Evolutionary conservation across 2,888 invertebrate genomes (phyloP).

Genomic region (Dorcus parallelipipedus): DNA sequence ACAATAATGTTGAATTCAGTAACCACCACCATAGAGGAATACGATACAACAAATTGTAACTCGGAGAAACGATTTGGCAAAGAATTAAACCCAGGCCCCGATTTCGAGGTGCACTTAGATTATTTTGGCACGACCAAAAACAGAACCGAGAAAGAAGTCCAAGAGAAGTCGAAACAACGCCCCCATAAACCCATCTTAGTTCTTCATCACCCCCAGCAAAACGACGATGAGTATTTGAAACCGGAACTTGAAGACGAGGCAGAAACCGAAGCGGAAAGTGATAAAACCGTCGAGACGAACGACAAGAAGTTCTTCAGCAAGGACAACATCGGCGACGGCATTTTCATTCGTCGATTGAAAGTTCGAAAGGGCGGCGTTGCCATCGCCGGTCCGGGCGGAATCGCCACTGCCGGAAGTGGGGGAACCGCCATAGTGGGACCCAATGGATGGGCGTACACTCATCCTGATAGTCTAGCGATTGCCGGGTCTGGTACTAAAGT

Average conservation of each 20-base stretch:
- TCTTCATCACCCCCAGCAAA: no score
- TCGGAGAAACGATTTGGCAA: no score
- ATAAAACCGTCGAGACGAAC: constrained; percentile 22
- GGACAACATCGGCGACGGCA: constrained; percentile 56
- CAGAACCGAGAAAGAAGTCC: no score
- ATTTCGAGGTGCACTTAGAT: no score
- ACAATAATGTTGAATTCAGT: no score
- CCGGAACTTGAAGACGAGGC: not conserved
- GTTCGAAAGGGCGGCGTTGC: constrained; percentile 75
- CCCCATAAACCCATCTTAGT: no score
- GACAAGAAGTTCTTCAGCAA: constrained; percentile 40
- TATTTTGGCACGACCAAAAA: no score
- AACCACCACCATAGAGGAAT: no score
- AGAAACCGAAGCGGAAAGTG: not conserved
- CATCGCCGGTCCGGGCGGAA: constrained; percentile 78
- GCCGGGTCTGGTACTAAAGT: constrained; percentile 73
- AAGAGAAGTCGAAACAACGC: no score
- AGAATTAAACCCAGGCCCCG: no score
- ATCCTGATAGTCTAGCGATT: constrained; percentile 71
- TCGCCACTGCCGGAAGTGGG: constrained; percentile 75
- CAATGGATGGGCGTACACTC: constrained; percentile 72
- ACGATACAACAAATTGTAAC: no score
- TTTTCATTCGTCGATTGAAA: constrained; percentile 66
- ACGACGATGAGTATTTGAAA: not conserved
- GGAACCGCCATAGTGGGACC: constrained; percentile 80